These are phyloP conservation scores for Anhinga anhinga DNA, from an alignment of 2,113 vertebrate genomes.

Conservation along the genomic window DNA sequence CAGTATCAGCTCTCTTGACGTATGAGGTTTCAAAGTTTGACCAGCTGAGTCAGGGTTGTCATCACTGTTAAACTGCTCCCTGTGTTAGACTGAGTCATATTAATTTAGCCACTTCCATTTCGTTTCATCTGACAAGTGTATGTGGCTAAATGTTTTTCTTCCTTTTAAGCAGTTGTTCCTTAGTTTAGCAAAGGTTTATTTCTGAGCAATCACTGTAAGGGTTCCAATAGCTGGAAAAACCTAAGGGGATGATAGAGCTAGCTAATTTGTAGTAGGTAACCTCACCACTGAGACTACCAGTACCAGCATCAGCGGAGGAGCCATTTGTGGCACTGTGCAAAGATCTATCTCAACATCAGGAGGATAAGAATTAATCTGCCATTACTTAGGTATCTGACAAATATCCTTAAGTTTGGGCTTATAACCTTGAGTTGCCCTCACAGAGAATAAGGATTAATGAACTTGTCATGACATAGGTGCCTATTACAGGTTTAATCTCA, in stretches of 20 bases:
- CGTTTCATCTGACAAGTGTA: background rate
- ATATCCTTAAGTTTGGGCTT: background rate
- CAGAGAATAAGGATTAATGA: background rate
- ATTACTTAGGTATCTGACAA: background rate
- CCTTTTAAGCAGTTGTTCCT: background rate
- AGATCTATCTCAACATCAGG: background rate
- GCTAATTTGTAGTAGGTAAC: background rate
- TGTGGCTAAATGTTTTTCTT: background rate
- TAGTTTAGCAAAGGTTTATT: background rate
- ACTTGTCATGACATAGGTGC: background rate
- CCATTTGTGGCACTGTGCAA: background rate
- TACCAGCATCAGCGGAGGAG: accelerated
- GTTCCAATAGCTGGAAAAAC: background rate
- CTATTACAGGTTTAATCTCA: background rate
- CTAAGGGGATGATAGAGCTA: background rate
- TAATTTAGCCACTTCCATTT: background rate
- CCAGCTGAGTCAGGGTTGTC: background rate
- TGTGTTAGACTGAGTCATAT: background rate
- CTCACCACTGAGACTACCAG: background rate
- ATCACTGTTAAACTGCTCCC: background rate
- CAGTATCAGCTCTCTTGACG: background rate
- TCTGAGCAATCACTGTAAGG: background rate
- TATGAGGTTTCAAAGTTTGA: background rate
- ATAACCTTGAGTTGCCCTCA: background rate
- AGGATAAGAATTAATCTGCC: background rate